Evolutionary conservation across 1,140 invertebrate genomes (phyloP).

Genomic region (Bradysia coprophila): DNA sequence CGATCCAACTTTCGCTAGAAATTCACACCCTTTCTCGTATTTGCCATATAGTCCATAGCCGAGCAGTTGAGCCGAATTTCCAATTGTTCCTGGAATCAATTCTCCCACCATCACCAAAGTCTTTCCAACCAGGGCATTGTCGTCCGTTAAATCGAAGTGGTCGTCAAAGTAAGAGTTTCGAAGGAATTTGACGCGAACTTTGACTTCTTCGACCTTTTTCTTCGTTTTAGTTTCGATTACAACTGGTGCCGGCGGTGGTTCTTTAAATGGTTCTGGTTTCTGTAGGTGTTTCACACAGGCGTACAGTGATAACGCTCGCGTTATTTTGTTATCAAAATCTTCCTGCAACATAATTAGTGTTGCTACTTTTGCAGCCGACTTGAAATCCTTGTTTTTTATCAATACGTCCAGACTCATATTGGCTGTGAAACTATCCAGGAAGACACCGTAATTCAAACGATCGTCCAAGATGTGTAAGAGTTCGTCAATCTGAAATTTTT

Average conservation of each 20-base stretch:
- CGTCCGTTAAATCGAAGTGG: slow-evolving; percentile 65
- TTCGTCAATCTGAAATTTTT: slow-evolving; percentile 32
- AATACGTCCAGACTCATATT: slow-evolving; percentile 72
- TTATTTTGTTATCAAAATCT: slow-evolving; percentile 54
- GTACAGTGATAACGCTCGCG: slow-evolving; percentile 47
- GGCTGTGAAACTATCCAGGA: slow-evolving; percentile 57
- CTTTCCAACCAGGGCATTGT: slow-evolving; percentile 53
- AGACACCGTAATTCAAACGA: slow-evolving; percentile 75
- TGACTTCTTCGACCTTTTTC: slow-evolving; percentile 25
- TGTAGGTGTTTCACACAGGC: slow-evolving; percentile 57
- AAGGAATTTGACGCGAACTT: slow-evolving; percentile 58
- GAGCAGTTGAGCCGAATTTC: slow-evolving; percentile 27
- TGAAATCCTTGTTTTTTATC: slow-evolving; percentile 45
- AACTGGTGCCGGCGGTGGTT: slow-evolving; percentile 27
- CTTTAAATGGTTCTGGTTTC: slow-evolving; percentile 22
- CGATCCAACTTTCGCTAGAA: not conserved
- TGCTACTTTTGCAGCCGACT: slow-evolving; percentile 56
- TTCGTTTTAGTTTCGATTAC: slow-evolving; percentile 16
- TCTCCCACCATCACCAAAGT: slow-evolving; percentile 36
- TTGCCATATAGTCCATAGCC: slow-evolving; percentile 50
- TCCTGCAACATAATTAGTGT: slow-evolving; percentile 76
- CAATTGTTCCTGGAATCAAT: not conserved
- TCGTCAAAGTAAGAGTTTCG: slow-evolving; percentile 69
- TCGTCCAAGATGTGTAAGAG: slow-evolving; percentile 57
- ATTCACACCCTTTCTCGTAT: slow-evolving; percentile 27